Evolutionary conservation across 2,888 invertebrate species (phyloP).

Genomic region (Anagyrus pseudococci): DNA sequence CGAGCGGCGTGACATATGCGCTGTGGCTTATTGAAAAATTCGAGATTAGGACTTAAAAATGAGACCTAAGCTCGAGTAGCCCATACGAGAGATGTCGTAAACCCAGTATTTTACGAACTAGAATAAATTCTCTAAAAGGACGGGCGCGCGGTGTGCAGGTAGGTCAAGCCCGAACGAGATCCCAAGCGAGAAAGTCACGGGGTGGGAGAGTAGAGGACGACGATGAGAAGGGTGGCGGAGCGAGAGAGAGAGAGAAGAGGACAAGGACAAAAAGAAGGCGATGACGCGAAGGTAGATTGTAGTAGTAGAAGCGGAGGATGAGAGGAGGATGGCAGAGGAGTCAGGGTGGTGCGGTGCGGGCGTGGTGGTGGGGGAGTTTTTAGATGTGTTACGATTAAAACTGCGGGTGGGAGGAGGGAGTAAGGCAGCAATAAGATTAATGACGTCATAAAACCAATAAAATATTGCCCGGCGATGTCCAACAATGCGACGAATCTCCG

Average conservation of each 20-base stretch:
- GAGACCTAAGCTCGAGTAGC: conserved; percentile 38
- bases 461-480: conserved; percentile 54
- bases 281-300: conserved; percentile 17
- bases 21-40: conserved; percentile 37
- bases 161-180: no score
- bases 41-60: conserved; percentile 40
- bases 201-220: no score
- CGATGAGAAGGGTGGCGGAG: no score
- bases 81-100: conserved; percentile 42
- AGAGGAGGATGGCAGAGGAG: neutral
- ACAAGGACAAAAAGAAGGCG: conserved; percentile 10
- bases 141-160: conserved; percentile 41
- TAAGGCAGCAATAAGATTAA: conserved; percentile 60
- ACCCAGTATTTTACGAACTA: conserved; percentile 52
- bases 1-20: conserved; percentile 26
- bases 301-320: neutral
- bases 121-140: conserved; percentile 44
- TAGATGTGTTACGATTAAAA: conserved; percentile 55
- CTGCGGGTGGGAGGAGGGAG: conserved; percentile 56
- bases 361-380: conserved; percentile 5
- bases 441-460: conserved; percentile 62
- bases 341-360: neutral
- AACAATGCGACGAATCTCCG: conserved; percentile 57
- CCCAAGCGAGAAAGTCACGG: no score
- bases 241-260: no score